Conservation (phyloP, 2,113 vertebrate species). For the Lycocorax pyrrhopterus region DNA sequence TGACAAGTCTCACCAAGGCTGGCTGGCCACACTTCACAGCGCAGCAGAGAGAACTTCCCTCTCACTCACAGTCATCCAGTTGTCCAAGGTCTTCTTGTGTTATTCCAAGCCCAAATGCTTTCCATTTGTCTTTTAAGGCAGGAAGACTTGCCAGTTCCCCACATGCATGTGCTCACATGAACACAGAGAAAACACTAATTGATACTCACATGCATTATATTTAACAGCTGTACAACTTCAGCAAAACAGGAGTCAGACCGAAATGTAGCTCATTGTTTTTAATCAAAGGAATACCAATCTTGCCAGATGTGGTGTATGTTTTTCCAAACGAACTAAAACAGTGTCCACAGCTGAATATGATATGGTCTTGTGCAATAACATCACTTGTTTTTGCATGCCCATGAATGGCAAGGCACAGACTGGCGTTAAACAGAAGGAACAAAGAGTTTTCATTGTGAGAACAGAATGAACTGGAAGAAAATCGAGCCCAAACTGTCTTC, state of each 20-base stretch:
- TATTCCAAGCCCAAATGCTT: background rate
- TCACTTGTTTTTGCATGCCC: conserved; percentile 4
- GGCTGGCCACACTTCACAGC: background rate
- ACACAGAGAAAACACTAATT: background rate
- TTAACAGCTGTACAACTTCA: conserved; percentile 22
- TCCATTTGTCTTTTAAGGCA: background rate
- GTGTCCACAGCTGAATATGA: background rate
- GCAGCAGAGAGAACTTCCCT: background rate
- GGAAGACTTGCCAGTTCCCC: background rate
- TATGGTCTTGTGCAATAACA: background rate
- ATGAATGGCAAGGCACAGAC: background rate
- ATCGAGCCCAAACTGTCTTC: background rate
- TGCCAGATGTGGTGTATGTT: conserved; percentile 10
- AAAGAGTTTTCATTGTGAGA: background rate
- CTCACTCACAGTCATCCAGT: background rate
- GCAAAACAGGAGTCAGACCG: conserved; percentile 25
- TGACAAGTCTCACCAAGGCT: background rate
- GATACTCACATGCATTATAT: background rate
- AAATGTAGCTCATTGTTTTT: conserved; percentile 15
- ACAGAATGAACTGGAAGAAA: background rate
- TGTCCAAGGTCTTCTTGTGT: background rate
- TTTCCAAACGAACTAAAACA: background rate
- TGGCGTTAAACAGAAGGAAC: background rate
- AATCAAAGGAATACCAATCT: conserved; percentile 1
- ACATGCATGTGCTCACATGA: background rate